A percentile compares a stretch with the other conserved stretches of the same genome.
phyloP scores from a whole-genome alignment of 2,797 vertebrate species.

The Rhinatrema bivittatum region DNA sequence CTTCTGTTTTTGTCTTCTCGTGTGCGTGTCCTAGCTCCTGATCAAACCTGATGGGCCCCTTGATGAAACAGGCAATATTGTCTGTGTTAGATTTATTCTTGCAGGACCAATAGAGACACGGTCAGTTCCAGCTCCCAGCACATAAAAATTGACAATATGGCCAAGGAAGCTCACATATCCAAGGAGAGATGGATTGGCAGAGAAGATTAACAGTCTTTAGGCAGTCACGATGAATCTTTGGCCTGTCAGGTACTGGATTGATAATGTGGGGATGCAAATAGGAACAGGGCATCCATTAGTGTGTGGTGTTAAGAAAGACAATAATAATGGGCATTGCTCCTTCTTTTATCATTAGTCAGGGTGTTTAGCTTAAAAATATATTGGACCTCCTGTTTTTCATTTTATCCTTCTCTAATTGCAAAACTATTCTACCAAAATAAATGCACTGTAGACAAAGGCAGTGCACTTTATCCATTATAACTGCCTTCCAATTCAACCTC shows the following conservation, averaged over 20 bases:
- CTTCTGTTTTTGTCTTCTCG: not conserved
- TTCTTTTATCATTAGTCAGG: slow-evolving; percentile 15
- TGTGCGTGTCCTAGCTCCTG: slow-evolving; percentile 18
- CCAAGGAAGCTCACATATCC: slow-evolving; percentile 32
- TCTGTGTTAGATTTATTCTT: slow-evolving; percentile 35
- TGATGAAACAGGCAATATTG: no score
- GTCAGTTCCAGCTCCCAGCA: slow-evolving; percentile 34
- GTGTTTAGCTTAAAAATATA: no score
- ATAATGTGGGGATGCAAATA: slow-evolving; percentile 46
- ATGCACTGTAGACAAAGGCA: no score
- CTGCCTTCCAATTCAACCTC: no score
- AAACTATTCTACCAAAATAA: no score
- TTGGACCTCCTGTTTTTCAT: no score
- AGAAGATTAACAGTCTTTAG: slow-evolving; percentile 38
- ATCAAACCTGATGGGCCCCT: slow-evolving; percentile 22
- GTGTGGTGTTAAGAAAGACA: slow-evolving; percentile 22
- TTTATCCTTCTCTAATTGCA: no score
- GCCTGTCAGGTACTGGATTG: slow-evolving; percentile 44
- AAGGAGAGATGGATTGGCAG: slow-evolving; percentile 39
- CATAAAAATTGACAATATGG: slow-evolving; percentile 44
- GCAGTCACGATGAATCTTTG: slow-evolving; percentile 46
- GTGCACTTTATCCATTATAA: no score
- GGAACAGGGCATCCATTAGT: slow-evolving; percentile 22
- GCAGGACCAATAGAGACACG: slow-evolving; percentile 34
- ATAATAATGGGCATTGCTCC: slow-evolving; percentile 21